Conservation (phyloP, 1,140 invertebrate genomes). For the Polyergus mexicanus region DNA sequence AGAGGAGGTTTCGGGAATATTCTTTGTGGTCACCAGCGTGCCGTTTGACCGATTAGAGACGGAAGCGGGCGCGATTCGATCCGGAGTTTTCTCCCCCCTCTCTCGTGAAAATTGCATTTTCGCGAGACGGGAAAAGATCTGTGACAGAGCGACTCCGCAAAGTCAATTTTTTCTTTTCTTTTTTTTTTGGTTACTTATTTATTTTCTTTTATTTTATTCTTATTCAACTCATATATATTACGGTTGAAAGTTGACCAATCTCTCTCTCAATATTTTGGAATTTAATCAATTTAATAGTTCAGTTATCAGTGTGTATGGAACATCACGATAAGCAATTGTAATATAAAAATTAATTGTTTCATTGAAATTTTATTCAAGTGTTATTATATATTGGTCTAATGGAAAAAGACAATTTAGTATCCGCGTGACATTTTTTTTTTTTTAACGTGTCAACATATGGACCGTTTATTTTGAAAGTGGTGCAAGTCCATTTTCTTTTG, state of each 20-base stretch:
- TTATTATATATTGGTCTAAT: not conserved
- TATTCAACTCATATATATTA: no score
- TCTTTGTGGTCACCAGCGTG: not conserved
- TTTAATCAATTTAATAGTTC: no score
- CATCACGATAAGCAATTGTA: no score
- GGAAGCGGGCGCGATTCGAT: slow-evolving; percentile 16
- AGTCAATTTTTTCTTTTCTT: no score
- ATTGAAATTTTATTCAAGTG: not conserved
- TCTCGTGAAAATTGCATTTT: slow-evolving; percentile 20
- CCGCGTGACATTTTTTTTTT: not conserved
- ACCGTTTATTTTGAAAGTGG: no score
- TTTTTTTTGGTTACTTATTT: not conserved
- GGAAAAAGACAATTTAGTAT: not conserved
- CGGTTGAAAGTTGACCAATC: no score
- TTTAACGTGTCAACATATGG: no score
- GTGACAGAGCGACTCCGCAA: not conserved
- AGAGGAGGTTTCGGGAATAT: not conserved
- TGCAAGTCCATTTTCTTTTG: no score
- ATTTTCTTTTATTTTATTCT: not conserved
- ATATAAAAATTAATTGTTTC: no score
- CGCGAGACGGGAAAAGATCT: not conserved
- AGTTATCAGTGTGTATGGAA: no score
- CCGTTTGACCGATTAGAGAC: slow-evolving; percentile 40
- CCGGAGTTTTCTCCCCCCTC: not conserved
- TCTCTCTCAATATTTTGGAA: no score